These are phyloP conservation scores for Ligdia adustata DNA, from an alignment of 2,888 invertebrate species.

Conservation along the genomic window DNA sequence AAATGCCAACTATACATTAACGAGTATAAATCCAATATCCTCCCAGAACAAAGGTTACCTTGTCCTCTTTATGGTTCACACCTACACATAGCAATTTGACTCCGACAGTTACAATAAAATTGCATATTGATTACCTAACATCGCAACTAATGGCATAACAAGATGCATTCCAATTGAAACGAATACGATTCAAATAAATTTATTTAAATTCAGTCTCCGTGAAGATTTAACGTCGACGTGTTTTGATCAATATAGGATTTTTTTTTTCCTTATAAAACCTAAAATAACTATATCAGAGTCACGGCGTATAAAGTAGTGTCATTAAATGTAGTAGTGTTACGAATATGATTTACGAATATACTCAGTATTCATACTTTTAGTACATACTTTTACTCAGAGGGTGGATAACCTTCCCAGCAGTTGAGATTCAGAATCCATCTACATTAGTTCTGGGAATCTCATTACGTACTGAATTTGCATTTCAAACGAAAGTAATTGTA, in stretches of 20 bases:
- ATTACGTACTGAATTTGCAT: constrained; percentile 10
- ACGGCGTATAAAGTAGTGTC: no score
- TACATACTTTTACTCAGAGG: neutral
- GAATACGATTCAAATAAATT: constrained; percentile 7
- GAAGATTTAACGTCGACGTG: no score
- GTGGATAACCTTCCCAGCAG: constrained; percentile 5
- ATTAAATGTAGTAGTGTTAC: no score
- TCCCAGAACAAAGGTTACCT: constrained; percentile 9
- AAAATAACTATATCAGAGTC: no score
- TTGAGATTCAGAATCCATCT: constrained; percentile 1
- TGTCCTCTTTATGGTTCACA: constrained; percentile 5
- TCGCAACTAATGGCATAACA: neutral
- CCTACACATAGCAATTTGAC: no score
- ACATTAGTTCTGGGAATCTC: constrained; percentile 7
- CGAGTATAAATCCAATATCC: no score
- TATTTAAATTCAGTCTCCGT: no score
- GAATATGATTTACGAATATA: no score
- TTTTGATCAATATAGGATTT: no score
- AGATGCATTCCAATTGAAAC: constrained; percentile 7
- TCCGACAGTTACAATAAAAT: neutral
- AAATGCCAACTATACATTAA: no score
- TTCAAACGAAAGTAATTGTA: constrained; percentile 2
- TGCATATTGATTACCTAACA: neutral
- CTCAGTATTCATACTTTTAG: no score
- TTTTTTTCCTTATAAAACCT: no score